Evolutionary conservation across 37 sponge, comb jelly and placozoan species (phyloP).

Genomic region (Geodia barretti): DNA sequence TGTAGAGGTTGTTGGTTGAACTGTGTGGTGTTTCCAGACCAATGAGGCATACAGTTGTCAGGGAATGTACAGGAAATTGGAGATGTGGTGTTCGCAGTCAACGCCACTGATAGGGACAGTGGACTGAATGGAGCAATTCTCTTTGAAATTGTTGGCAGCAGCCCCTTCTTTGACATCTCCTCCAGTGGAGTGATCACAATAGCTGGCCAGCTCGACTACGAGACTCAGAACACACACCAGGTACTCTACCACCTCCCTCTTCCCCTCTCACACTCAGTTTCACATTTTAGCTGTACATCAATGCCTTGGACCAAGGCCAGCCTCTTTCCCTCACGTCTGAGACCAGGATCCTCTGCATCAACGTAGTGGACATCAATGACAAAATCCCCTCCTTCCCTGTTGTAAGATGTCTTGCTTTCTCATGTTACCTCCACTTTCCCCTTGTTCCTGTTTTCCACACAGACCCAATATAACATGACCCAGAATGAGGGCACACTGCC

Average conservation of each 20-base stretch:
- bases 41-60: too few species aligned
- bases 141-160: background rate
- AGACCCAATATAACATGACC: conserved; percentile 5
- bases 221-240: conserved; percentile 8
- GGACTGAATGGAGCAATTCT: conserved; percentile 30
- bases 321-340: background rate
- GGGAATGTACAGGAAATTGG: background rate
- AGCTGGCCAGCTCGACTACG: conserved; percentile 29
- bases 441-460: background rate
- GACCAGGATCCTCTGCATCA: background rate
- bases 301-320: background rate
- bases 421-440: background rate
- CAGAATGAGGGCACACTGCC: conserved; percentile 26
- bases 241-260: background rate
- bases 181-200: conserved; percentile 21
- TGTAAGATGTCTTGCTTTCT: background rate
- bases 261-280: background rate
- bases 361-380: background rate
- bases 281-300: background rate
- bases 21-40: too few species aligned
- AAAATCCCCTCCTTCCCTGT: background rate
- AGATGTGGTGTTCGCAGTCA: conserved; percentile 17
- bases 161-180: conserved; percentile 6
- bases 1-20: too few species aligned
- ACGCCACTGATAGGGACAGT: conserved; percentile 53